Evolutionary conservation across 2,113 vertebrate species (phyloP).

Genomic region (Hyperopisus bebe): DNA sequence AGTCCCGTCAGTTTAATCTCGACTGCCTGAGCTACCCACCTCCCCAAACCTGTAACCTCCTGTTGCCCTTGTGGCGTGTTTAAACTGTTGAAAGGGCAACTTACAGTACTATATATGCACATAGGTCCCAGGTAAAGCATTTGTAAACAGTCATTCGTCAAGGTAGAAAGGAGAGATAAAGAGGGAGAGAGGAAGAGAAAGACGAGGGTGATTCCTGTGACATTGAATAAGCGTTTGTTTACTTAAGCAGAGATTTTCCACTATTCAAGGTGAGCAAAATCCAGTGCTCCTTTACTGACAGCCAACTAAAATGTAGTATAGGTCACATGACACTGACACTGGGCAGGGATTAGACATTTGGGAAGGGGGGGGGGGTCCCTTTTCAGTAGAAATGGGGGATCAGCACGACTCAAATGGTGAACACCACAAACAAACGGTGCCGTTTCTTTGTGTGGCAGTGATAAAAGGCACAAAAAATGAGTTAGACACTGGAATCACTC

Average conservation of each 20-base stretch:
- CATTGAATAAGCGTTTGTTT: not conserved
- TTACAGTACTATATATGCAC: slow-evolving; percentile 19
- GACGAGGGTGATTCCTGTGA: not conserved
- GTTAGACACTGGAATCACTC: not conserved
- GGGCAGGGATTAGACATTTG: not conserved
- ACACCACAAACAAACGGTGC: not conserved
- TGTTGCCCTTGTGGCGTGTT: slow-evolving; percentile 13
- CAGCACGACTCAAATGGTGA: not conserved
- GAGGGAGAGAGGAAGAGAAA: not conserved
- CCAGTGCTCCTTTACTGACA: not conserved
- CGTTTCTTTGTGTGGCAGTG: not conserved
- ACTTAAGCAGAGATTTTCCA: not conserved
- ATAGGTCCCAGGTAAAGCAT: slow-evolving; percentile 6
- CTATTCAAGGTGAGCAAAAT: not conserved
- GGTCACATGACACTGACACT: not conserved
- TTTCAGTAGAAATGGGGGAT: not conserved
- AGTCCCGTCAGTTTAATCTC: not conserved
- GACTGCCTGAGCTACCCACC: not conserved
- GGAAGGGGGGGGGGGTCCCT: not conserved
- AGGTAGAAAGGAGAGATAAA: not conserved
- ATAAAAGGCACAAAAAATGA: not conserved
- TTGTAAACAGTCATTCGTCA: slow-evolving; percentile 19
- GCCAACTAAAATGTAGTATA: not conserved
- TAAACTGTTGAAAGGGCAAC: slow-evolving; percentile 18
- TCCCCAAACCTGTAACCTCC: not conserved